Conservation (phyloP, 2,888 invertebrate genomes). For the Entomobrya proxima region DNA sequence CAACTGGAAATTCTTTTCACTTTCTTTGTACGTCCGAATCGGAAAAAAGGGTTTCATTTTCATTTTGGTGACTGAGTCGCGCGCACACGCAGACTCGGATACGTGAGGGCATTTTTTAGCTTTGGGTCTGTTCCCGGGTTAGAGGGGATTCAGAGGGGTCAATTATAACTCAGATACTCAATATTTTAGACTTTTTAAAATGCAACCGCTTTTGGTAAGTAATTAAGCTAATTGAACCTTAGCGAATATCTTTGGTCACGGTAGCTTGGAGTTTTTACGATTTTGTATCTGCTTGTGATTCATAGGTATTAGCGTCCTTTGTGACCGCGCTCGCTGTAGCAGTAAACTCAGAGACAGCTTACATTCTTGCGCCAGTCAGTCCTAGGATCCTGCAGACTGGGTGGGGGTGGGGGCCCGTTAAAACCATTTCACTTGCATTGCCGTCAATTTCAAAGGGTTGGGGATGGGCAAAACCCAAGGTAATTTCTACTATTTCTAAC, state of each 20-base stretch:
- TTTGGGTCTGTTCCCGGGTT: neutral
- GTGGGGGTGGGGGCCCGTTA: conserved; percentile 69
- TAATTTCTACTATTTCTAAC: no score
- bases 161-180: conserved; percentile 52
- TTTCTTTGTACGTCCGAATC: conserved; percentile 71
- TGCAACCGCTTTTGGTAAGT: conserved; percentile 57
- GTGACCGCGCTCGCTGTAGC: conserved; percentile 64
- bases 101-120: neutral
- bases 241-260: no score
- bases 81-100: neutral
- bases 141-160: conserved; percentile 45
- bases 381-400: conserved; percentile 55
- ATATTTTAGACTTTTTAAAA: conserved; percentile 39
- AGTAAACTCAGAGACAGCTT: conserved; percentile 63
- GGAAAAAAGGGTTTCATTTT: conserved; percentile 63
- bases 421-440: conserved; percentile 67
- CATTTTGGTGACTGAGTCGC: conserved; percentile 13
- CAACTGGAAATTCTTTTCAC: conserved; percentile 74
- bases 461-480: conserved; percentile 48
- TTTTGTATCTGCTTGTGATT: conserved; percentile 7
- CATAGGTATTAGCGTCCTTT: conserved; percentile 69
- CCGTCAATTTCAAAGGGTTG: conserved; percentile 64
- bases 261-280: no score
- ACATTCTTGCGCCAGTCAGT: conserved; percentile 54
- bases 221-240: neutral